Percentiles rank a stretch among this genome's conserved stretches.
phyloP scores from a whole-genome alignment of 2,888 invertebrate genomes.

The Nesidiocoris tenuis region DNA sequence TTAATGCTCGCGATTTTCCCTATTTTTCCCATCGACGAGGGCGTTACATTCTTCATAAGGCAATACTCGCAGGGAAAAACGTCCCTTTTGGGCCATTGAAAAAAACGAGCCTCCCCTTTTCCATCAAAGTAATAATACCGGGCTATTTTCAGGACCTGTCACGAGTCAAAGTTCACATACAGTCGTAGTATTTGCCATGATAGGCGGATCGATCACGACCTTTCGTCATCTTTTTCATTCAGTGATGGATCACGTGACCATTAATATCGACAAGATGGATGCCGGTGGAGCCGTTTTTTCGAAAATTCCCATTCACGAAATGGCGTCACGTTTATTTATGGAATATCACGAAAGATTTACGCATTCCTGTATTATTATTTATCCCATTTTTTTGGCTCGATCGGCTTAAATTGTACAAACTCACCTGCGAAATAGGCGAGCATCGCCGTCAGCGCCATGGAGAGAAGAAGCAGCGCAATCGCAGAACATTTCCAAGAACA shows the following conservation, averaged over 20 bases:
- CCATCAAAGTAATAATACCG: background rate
- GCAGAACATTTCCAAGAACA: constrained; percentile 97
- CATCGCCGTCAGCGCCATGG: constrained; percentile 87
- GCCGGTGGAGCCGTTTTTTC: too few relatives aligned
- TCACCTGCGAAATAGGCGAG: constrained; percentile 94
- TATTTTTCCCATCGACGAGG: background rate
- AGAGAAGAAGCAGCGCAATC: constrained; percentile 86
- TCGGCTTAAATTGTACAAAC: constrained; percentile 53
- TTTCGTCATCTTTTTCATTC: background rate
- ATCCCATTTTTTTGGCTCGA: too few relatives aligned
- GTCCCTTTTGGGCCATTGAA: background rate
- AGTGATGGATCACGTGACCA: background rate
- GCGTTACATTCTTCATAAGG: background rate
- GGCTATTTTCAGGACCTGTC: background rate
- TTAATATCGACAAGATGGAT: too few relatives aligned
- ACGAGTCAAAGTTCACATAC: background rate
- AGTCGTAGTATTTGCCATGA: background rate
- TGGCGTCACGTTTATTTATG: too few relatives aligned
- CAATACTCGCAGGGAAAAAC: background rate
- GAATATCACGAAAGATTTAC: too few relatives aligned
- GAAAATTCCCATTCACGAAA: too few relatives aligned
- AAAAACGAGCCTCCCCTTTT: background rate
- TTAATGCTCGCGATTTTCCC: background rate
- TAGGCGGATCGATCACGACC: background rate
- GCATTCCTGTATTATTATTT: too few relatives aligned